Percentiles rank a stretch among this genome's conserved stretches.
These are phyloP conservation scores for Bruchidius siliquastri DNA, from an alignment of 2,888 invertebrate genomes.

Conservation along the genomic window DNA sequence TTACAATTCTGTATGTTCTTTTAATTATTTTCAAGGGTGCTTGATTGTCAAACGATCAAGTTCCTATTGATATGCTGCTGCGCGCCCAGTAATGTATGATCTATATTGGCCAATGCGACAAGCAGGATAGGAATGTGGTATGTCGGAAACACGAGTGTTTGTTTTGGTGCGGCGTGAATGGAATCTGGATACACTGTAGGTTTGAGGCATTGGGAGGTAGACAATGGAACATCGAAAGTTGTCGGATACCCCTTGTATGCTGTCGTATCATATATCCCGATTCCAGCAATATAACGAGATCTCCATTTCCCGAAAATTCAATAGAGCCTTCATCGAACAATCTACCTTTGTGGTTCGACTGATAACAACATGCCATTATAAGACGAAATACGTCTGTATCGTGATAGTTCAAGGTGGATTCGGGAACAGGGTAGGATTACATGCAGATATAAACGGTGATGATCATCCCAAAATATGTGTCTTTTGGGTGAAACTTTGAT, in stretches of 20 bases:
- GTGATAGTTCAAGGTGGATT: background rate
- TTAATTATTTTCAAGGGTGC: too few relatives aligned
- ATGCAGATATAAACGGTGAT: background rate
- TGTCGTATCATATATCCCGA: background rate
- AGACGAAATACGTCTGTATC: background rate
- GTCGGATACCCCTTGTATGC: background rate
- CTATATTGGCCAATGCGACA: background rate
- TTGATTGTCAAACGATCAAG: too few relatives aligned
- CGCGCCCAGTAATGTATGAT: too few relatives aligned
- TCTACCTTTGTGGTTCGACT: background rate
- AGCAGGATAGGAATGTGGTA: too few relatives aligned
- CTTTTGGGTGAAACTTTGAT: too few relatives aligned
- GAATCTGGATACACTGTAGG: background rate
- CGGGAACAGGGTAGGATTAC: background rate
- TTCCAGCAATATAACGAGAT: background rate
- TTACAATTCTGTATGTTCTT: too few relatives aligned
- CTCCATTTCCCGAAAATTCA: background rate
- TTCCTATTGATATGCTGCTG: too few relatives aligned
- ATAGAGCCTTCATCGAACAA: background rate
- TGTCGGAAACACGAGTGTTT: too few relatives aligned
- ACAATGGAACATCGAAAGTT: background rate
- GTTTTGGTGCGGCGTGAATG: background rate
- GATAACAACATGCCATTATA: background rate
- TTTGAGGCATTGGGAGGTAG: background rate
- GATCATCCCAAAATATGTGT: too few relatives aligned